Evolutionary conservation across 37 sponge, comb jelly and placozoan genomes (phyloP).

Genomic region (Mnemiopsis leidyi): DNA sequence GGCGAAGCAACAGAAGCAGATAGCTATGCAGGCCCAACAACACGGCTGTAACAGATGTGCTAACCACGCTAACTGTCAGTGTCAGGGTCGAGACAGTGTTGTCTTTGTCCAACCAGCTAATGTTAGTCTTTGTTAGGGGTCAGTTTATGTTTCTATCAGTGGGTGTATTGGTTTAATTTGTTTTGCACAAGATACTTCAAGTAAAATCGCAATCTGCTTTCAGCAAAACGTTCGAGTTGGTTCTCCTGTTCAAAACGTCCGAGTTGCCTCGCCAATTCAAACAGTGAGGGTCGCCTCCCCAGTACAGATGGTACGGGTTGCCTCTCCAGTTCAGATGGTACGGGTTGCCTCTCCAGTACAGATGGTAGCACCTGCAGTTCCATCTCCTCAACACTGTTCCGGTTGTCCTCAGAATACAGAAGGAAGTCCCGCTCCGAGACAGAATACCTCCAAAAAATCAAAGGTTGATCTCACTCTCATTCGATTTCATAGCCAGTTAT

Average conservation of each 20-base stretch:
- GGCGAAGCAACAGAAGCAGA: not conserved
- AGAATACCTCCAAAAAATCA: not conserved
- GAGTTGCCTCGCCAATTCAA: not conserved
- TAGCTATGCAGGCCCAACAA: not conserved
- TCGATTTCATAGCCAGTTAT: too few species aligned
- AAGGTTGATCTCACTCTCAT: too few species aligned
- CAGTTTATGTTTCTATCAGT: too few species aligned
- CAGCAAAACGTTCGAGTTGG: not conserved
- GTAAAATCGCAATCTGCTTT: too few species aligned
- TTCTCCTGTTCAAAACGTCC: not conserved
- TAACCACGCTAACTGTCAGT: not conserved
- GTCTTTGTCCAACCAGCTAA: not conserved
- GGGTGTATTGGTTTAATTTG: too few species aligned
- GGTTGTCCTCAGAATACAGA: not conserved
- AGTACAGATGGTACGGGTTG: not conserved
- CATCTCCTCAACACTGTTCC: not conserved
- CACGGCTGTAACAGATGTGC: slow-evolving; percentile 22
- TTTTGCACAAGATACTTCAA: too few species aligned
- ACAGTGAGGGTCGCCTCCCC: not conserved
- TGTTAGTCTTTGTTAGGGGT: too few species aligned
- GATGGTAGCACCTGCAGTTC: not conserved
- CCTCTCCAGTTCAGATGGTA: not conserved
- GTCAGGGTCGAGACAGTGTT: not conserved
- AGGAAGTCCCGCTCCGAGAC: not conserved
- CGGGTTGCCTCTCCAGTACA: not conserved